Evolutionary conservation across 2,888 invertebrate genomes (phyloP).

Genomic region (Campopleginae sp.): DNA sequence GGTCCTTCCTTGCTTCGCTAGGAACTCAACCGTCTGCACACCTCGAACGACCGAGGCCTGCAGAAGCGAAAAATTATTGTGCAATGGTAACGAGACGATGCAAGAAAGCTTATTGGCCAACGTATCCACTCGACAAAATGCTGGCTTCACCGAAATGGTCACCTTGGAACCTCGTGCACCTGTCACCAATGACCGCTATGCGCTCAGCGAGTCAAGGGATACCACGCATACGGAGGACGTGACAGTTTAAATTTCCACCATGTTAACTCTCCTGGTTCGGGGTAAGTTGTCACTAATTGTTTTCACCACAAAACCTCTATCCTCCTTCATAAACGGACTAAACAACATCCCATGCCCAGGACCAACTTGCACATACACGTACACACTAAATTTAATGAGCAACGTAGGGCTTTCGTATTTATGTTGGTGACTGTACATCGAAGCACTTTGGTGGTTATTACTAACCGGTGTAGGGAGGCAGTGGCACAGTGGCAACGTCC

Average conservation of each 20-base stretch:
- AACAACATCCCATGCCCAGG: background rate
- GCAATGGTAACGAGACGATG: slow-evolving; percentile 91
- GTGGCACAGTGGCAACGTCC: too few relatives aligned
- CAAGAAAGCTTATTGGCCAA: slow-evolving; percentile 87
- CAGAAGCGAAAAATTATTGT: slow-evolving; percentile 89
- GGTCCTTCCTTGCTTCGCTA: slow-evolving; percentile 82
- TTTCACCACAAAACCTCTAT: slow-evolving; percentile 24
- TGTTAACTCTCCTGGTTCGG: background rate
- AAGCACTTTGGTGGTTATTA: background rate
- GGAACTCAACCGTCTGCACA: slow-evolving; percentile 82
- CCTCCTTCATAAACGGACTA: slow-evolving; percentile 29
- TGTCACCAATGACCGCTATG: slow-evolving; percentile 51
- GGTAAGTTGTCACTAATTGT: slow-evolving; percentile 40
- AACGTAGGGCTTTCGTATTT: slow-evolving; percentile 10
- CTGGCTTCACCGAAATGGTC: slow-evolving; percentile 75
- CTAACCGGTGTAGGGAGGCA: too few relatives aligned
- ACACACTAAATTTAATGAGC: background rate
- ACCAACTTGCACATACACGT: background rate
- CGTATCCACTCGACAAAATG: slow-evolving; percentile 66
- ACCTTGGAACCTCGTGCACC: slow-evolving; percentile 74
- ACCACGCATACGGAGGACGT: slow-evolving; percentile 64
- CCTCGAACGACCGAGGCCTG: slow-evolving; percentile 87
- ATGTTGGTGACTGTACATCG: background rate
- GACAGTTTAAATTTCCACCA: slow-evolving; percentile 47
- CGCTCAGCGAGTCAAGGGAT: slow-evolving; percentile 54